Evolutionary conservation across 2,113 vertebrate genomes (phyloP), one percentile per base, ranked within the genome.

Genomic region (Cichladusa arquata): DNA sequence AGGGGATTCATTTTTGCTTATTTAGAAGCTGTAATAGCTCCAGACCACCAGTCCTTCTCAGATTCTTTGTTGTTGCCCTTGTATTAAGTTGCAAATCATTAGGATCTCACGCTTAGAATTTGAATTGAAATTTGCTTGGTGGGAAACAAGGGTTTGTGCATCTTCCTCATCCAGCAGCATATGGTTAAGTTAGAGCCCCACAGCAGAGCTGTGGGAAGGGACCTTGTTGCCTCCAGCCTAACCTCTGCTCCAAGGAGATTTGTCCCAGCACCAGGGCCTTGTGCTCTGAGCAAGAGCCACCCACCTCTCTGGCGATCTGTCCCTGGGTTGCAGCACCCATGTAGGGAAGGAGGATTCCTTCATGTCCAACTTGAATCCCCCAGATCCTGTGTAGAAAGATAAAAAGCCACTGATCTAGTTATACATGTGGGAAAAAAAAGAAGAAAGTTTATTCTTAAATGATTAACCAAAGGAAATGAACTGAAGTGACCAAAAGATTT

Each of bases 281-380:
- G 0, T 3, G 1, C 33, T 44, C 53, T 6, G 14, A 11, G 29
- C n/a, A 47, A 51, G 36, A 81, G 60, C 14, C 58, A 40, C n/a
- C 12, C 23, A 29, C 4, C 12, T 69, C 20, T 20, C 57, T 29
- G 26, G n/a, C n/a, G 15, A 84, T 48, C 42, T 57, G 11, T 29
- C 16, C 56, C 58, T 40, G 57, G 29, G n/a, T 5, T 72, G 78
- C 73, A 81, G 56, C 51, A 62, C 17, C 20, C 29, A 5, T 0
- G 1, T 34, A 23, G 29, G 42, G 22, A 61, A 77, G 15, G 8
- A 54, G 4, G 8, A 20, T 53, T 72, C 28, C 40, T 71, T 65
- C 3, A 0, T 23, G 12, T 64, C 11, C 38, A 60, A 11, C 15
- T 5, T 36, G 19, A 47, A 38, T 58, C 29, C 74, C 53, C 23